phyloP scores from a whole-genome alignment of 1,140 invertebrate species.

The Meloidogyne exigua region DNA sequence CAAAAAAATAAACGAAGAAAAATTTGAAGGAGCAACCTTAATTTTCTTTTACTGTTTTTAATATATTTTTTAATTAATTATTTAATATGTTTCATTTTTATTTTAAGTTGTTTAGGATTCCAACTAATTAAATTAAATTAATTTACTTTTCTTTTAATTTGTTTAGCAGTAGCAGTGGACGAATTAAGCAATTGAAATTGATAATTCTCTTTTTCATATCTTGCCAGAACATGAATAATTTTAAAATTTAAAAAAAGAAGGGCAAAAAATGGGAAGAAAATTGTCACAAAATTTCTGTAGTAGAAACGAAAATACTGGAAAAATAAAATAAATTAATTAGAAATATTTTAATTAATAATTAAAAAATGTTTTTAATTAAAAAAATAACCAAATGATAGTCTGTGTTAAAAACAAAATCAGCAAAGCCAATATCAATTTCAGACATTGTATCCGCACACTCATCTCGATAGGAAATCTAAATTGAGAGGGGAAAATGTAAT shows the following conservation, averaged over 20 bases:
- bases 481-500: slow-evolving; percentile 10
- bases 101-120: too few relatives aligned
- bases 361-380: neutral
- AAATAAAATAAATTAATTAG: slow-evolving; percentile 29
- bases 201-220: slow-evolving; percentile 39
- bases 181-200: slow-evolving; percentile 21
- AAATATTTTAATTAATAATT: neutral
- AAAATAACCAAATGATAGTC: slow-evolving; percentile 39
- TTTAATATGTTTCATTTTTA: neutral
- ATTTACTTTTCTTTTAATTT: slow-evolving; percentile 39
- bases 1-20: too few relatives aligned
- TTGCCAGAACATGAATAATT: slow-evolving; percentile 51
- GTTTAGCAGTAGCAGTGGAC: slow-evolving; percentile 29
- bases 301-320: slow-evolving; percentile 41
- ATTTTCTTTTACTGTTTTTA: too few relatives aligned
- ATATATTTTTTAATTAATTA: too few relatives aligned
- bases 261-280: slow-evolving; percentile 62
- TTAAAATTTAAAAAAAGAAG: slow-evolving; percentile 51
- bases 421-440: slow-evolving; percentile 46
- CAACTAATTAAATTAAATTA: too few relatives aligned
- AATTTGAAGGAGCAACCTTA: too few relatives aligned
- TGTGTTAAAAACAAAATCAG: slow-evolving; percentile 49
- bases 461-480: slow-evolving; percentile 45
- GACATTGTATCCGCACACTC: slow-evolving; percentile 53
- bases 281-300: slow-evolving; percentile 59